A percentile compares a stretch with the other conserved stretches of the same genome.
Conservation (phyloP, 1,140 invertebrate genomes). For the Parapsyche elsis region DNA sequence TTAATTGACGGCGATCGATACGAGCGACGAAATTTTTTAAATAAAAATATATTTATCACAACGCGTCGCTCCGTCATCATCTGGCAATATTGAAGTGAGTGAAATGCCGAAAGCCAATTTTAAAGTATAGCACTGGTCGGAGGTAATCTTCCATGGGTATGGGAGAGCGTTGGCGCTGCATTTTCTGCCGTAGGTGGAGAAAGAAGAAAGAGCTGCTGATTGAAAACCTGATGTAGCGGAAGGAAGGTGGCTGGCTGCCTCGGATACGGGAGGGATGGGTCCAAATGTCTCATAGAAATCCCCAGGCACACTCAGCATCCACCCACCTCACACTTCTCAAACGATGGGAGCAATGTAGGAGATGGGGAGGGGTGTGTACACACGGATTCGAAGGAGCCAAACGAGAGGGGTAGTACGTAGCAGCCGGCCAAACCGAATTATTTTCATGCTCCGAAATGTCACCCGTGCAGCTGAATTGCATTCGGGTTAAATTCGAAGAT, state of each 20-base stretch:
- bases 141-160: background rate
- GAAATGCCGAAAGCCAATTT: too few relatives aligned
- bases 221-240: constrained; percentile 21
- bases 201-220: constrained; percentile 19
- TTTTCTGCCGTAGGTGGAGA: background rate
- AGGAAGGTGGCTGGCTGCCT: background rate
- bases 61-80: too few relatives aligned
- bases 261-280: too few relatives aligned
- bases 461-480: too few relatives aligned
- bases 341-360: background rate
- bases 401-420: background rate
- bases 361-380: background rate
- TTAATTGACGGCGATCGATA: constrained; percentile 1
- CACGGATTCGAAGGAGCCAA: background rate
- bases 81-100: too few relatives aligned
- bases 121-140: too few relatives aligned
- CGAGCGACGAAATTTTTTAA: background rate
- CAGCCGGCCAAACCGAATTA: background rate
- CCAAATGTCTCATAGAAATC: too few relatives aligned
- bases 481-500: too few relatives aligned
- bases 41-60: too few relatives aligned
- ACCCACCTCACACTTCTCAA: too few relatives aligned
- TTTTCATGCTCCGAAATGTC: background rate
- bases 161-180: background rate
- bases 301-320: too few relatives aligned